Base-by-base conservation (phyloP, 2,888 invertebrate species). In the Didymodactylos carnosus region DNA sequence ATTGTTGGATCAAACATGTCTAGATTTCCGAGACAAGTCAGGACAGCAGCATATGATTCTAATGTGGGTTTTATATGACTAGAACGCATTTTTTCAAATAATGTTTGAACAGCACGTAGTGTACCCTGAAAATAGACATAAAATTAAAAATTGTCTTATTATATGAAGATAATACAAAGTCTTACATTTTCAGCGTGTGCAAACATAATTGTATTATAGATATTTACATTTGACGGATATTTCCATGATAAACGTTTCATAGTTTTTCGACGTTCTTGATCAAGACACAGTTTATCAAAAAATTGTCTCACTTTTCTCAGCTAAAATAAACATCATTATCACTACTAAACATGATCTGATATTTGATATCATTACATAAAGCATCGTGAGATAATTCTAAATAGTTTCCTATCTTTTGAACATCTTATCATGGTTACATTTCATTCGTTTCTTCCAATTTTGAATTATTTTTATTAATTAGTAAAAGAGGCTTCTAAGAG, bases 1-100 rank as follows among this genome's bases (percentile, higher is more conserved):
- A 62, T 35, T n/a, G 19, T 62, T 35, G 62, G 35, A 35, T 62
- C 62, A 35, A 62, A 62, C 11, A 62, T 35, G 11, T 62, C 62
- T 35, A 62, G 29, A 35, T n/a, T 35, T n/a, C 74, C 74, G 27
- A 74, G 71, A 23, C 71, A 74, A 39, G 53, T 53, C 19, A 74
- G 25, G 2, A 49, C 74, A 5, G 74, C 74, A 27, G 51, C 46
- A 69, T 70, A 74, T 11, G 74, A 71, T 35, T 53, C 27, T 16
- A 74, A 43, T n/a, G 53, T 71, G 25, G 74, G 74, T 46, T 71
- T 71, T 23, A 74, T 8, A n/a, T 71, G 39, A n/a, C 23, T 69
- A 39, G 23, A 40, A 49, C 46, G 46, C 46, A 49, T 49, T 49
- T 49, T 49, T 23, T 49, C 46, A 8, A 49, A 49, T 49, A 62